Evolutionary conservation across 2,113 vertebrate species (phyloP).

Genomic region (Lampris incognitus): DNA sequence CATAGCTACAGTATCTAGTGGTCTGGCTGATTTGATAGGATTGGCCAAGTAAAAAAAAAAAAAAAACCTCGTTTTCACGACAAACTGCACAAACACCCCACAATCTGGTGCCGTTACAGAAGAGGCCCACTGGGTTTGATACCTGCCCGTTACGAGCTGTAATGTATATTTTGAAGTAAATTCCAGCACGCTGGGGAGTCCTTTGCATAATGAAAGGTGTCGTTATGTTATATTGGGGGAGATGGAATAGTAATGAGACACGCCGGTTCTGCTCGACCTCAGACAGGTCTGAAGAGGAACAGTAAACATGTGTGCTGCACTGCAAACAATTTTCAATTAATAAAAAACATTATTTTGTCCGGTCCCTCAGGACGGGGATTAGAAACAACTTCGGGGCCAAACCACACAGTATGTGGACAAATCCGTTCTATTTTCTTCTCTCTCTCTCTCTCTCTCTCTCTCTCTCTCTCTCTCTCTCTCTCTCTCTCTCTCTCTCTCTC

Average conservation of each 20-base stretch:
- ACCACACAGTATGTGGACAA: constrained; percentile 80
- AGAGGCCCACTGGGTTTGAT: constrained; percentile 48
- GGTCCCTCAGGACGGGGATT: constrained; percentile 89
- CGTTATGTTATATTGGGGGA: constrained; percentile 52
- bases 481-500: constrained; percentile 15
- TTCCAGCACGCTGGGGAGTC: constrained; percentile 23
- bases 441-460: not conserved
- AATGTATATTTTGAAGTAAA: constrained; percentile 22
- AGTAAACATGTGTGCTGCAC: constrained; percentile 88
- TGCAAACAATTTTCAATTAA: constrained; percentile 97
- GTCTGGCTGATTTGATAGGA: constrained; percentile 41
- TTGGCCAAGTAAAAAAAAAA: constrained; percentile 58
- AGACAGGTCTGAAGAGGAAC: constrained; percentile 85
- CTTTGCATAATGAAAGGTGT: constrained; percentile 54
- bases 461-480: not conserved
- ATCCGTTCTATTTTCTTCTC: not conserved
- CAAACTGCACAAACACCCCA: not conserved
- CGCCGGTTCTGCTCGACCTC: constrained; percentile 83
- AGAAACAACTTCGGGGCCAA: constrained; percentile 91
- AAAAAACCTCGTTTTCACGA: not conserved
- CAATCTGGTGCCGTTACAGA: constrained; percentile 34
- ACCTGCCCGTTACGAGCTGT: constrained; percentile 38
- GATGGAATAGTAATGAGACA: constrained; percentile 68
- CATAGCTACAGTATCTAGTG: constrained; percentile 46
- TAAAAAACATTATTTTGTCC: constrained; percentile 93